These are phyloP conservation scores for Thinocorus orbignyianus DNA, from an alignment of 2,113 vertebrate genomes.

Conservation along the genomic window DNA sequence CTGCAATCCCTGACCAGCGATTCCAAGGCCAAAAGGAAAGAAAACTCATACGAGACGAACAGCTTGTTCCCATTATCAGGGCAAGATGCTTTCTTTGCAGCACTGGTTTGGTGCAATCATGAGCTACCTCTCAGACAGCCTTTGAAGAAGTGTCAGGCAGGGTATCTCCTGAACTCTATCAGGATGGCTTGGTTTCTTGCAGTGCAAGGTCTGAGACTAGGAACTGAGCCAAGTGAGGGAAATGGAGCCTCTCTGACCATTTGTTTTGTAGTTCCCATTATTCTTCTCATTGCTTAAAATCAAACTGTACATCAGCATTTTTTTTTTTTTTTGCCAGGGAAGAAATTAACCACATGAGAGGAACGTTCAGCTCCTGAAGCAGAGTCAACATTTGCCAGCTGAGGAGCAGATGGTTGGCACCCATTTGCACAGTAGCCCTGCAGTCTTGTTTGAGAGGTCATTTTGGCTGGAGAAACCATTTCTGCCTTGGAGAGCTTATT, in stretches of 20 bases:
- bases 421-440: constrained; percentile 3
- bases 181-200: neutral
- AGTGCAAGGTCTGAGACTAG: neutral
- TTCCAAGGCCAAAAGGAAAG: neutral
- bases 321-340: neutral
- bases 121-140: neutral
- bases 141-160: neutral
- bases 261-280: neutral
- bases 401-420: constrained; percentile 38
- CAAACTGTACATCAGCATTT: neutral
- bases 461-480: neutral
- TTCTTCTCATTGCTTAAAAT: neutral
- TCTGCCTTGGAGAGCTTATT: neutral
- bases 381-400: neutral
- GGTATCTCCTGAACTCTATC: neutral
- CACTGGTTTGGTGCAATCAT: neutral
- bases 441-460: neutral
- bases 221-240: neutral
- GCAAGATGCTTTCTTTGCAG: neutral
- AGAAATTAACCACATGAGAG: neutral
- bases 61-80: neutral
- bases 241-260: neutral
- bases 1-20: neutral
- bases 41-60: rapidly evolving
- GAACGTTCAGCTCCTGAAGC: neutral